Evolutionary conservation across 2,797 vertebrate species (phyloP).

Genomic region (Poecilia picta): DNA sequence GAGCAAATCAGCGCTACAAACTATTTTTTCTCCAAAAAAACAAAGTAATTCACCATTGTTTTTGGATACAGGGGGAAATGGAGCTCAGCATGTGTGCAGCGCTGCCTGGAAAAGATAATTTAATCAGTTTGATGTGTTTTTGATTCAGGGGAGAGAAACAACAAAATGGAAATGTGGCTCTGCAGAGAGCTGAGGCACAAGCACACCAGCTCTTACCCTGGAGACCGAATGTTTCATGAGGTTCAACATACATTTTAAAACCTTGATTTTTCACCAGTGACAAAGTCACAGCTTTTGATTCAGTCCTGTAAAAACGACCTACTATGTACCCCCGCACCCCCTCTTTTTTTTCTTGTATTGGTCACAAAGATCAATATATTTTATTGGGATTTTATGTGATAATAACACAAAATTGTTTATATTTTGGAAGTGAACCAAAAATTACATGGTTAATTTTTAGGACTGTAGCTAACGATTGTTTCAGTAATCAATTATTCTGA

Average conservation of each 20-base stretch:
- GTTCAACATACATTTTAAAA: neutral
- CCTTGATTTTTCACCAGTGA: neutral
- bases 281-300: neutral
- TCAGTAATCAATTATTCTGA: no score
- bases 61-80: neutral
- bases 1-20: neutral
- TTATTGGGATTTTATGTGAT: neutral
- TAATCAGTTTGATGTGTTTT: neutral
- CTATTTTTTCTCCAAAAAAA: neutral
- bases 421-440: neutral
- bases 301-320: no score
- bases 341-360: neutral
- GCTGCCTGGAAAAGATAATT: neutral
- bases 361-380: neutral
- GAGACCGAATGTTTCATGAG: no score
- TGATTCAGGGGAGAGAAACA: neutral
- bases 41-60: neutral
- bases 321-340: fast-evolving
- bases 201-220: neutral
- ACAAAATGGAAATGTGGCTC: neutral
- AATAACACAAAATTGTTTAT: neutral
- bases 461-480: no score
- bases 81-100: neutral
- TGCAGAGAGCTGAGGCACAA: slow-evolving; percentile 3
- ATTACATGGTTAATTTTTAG: neutral